A percentile compares a stretch with the other conserved stretches of the same genome.
phyloP scores from a whole-genome alignment of 2,113 vertebrate genomes.

The Menura novaehollandiae region DNA sequence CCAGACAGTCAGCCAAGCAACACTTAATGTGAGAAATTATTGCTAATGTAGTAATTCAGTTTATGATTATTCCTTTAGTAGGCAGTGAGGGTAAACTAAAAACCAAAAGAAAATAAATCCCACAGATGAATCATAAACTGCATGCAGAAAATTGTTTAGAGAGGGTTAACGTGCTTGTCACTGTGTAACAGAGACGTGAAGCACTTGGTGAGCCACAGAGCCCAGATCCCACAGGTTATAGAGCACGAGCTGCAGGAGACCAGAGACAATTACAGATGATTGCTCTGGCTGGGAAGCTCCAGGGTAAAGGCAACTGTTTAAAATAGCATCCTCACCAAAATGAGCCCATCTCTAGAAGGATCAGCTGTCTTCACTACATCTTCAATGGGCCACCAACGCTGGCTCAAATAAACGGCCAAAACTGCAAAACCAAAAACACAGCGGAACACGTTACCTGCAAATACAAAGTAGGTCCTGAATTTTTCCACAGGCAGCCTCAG shows the following conservation, averaged over 20 bases:
- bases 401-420: constrained; percentile 79
- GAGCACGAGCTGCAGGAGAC: not conserved
- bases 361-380: constrained; percentile 80
- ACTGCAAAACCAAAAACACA: constrained; percentile 66
- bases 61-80: not conserved
- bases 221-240: not conserved
- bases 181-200: not conserved
- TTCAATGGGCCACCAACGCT: constrained; percentile 81
- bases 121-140: not conserved
- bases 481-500: not conserved
- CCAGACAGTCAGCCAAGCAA: not conserved
- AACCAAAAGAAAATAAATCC: not conserved
- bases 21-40: not conserved
- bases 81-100: not conserved
- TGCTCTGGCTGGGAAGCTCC: not conserved
- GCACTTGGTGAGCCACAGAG: not conserved
- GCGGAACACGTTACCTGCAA: not conserved
- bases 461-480: not conserved
- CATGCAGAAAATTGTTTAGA: not conserved
- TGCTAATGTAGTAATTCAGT: not conserved
- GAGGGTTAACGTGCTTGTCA: not conserved
- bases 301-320: not conserved
- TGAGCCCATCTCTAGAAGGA: constrained; percentile 75
- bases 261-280: not conserved
- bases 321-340: constrained; percentile 66